Evolutionary conservation across 2,888 invertebrate genomes (phyloP), one percentile per base, ranked within the genome.

Genomic region (Drosophila birchii): DNA sequence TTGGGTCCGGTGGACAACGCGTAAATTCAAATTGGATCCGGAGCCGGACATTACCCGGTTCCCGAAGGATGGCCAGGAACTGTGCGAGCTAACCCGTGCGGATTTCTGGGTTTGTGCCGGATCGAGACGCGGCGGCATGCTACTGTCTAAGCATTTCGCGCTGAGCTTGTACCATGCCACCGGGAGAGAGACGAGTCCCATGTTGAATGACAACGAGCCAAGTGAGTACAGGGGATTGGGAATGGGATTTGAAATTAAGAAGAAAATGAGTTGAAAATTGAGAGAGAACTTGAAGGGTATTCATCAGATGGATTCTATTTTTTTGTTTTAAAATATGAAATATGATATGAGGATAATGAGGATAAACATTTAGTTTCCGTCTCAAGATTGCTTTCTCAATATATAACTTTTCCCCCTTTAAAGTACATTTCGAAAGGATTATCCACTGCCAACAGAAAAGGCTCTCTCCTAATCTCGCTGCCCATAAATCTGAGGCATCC

Each of bases 1-100:
- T 53, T 95, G 95, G 95, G 91, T 95, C 51, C 91, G 92, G 45
- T 95, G 95, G 95, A 94, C 94, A 81, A 93, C 94, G 36, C 93
- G 93, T 59, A 94, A 94, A 80, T 95, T 95, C 85, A 92, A 94
- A 43, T 93, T 95, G 69, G 92, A 93, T 51, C 94, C 94, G 8
- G 88, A 92, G 71, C 94, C 94, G 41, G 93, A 93, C 78, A 85
- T 93, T 5, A 78, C 91, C 26, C 92, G 93, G 77, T 94, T 95
- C 89, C 95, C 95, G 11, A 91, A 90, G 63, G 93, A 92, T 7
- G 95, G 95, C 6, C 88, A 90, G 32, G 94, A 94, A 77, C 91
- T 95, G 38, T 93, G 95, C 78, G 90, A 93, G 51, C 93, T 96
- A 88, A 94, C 94, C 41, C 93, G 95, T 67, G 94, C 94, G 0